Conservation (phyloP, 2,113 vertebrate genomes). For the Pollachius pollachius region DNA sequence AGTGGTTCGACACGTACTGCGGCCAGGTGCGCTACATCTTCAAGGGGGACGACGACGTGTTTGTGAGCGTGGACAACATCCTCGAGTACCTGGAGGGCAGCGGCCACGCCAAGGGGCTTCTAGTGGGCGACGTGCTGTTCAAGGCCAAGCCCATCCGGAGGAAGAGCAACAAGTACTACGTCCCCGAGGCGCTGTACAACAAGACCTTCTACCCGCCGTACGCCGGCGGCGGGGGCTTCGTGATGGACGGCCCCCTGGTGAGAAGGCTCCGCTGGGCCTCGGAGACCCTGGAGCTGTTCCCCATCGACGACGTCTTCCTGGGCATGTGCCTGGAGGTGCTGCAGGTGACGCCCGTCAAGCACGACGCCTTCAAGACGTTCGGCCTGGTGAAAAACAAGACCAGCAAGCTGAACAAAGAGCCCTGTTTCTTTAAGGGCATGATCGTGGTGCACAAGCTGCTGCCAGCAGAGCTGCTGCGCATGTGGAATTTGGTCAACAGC, state of each 20-base stretch:
- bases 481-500: slow-evolving; percentile 91
- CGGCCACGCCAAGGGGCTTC: slow-evolving; percentile 71
- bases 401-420: slow-evolving; percentile 92
- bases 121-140: slow-evolving; percentile 86
- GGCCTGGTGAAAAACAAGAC: slow-evolving; percentile 88
- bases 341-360: slow-evolving; percentile 79
- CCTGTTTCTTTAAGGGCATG: slow-evolving; percentile 91
- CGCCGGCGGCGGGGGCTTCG: slow-evolving; percentile 90
- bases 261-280: slow-evolving; percentile 78
- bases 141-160: slow-evolving; percentile 87
- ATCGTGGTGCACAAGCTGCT: slow-evolving; percentile 96
- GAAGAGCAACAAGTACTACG: slow-evolving; percentile 94
- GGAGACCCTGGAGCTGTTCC: slow-evolving; percentile 85
- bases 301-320: slow-evolving; percentile 93
- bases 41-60: slow-evolving; percentile 93
- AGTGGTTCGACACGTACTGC: slow-evolving; percentile 92
- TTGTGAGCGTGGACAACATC: slow-evolving; percentile 86
- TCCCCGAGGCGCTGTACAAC: slow-evolving; percentile 82
- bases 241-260: slow-evolving; percentile 84
- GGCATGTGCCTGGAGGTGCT: slow-evolving; percentile 94
- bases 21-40: slow-evolving; percentile 80
- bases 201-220: slow-evolving; percentile 89
- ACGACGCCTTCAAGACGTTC: slow-evolving; percentile 93
- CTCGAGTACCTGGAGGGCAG: slow-evolving; percentile 84
- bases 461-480: slow-evolving; percentile 81